Base-by-base conservation (phyloP, 2,113 vertebrate genomes). In the Dendrocopos noguchii region DNA sequence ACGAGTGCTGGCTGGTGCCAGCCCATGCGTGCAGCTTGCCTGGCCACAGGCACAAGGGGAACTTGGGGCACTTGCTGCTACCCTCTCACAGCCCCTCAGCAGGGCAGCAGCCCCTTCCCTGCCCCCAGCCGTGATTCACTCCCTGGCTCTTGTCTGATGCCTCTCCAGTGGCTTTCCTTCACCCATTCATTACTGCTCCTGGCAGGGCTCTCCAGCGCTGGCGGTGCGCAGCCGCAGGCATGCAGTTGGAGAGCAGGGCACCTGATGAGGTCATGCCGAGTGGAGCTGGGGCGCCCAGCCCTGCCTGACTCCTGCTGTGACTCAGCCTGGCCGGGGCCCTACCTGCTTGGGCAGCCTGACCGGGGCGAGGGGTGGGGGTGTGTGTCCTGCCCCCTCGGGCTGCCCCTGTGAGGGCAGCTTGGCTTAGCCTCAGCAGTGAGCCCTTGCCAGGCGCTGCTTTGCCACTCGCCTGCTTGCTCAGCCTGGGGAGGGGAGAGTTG, bases 181-280 rank as follows among this genome's bases (percentile, higher is more conserved):
- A 55, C 50, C 71, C 84, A 5, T 74, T 95, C 74, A 36, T 93
- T 90, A 70, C 25, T 17, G 5, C 39, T 87, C 85, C 92, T 78
- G 87, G 92, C 90, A 67, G 68, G n/a, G 76, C 81, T 92, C 84
- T 93, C 21, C 68, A 88, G 76, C 56, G 16, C 4, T 90, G 79
- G 91, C 28, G 0, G 5, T 42, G 80, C 1, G 6, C 36, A n/a
- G 80, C 64, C 1, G 33, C 60, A 20, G 4, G 28, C 28, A 5
- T 55, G 59, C 78, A 64, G 9, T 95, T 95, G 75, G 89, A 70
- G 87, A 94, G 82, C 57, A 7, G 34, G 90, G 84, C 68, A 88
- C 94, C 55, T 56, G 93, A 73, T 95, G 94, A 94, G 94, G 79
- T 93, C 92, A 91, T 85, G 76, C 39, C 6, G 19, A 89, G 59